Conservation (phyloP, 2,797 vertebrate genomes). For the Lophotriccus pileatus region DNA sequence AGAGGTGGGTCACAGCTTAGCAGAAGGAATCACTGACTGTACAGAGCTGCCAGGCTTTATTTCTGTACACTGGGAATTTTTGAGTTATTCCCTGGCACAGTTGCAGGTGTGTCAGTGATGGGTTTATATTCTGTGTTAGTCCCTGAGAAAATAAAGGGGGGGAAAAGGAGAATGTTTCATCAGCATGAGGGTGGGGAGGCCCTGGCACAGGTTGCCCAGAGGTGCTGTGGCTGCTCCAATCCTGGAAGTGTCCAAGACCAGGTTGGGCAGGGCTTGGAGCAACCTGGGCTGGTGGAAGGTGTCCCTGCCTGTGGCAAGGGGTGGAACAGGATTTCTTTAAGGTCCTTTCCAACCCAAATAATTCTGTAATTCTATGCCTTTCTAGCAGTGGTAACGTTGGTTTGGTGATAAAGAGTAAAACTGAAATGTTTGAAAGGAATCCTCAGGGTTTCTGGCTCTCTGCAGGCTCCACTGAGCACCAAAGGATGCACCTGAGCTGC, state of each 20-base stretch:
- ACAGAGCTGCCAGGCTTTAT: not conserved
- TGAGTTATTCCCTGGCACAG: not conserved
- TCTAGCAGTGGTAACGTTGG: not conserved
- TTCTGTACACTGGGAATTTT: not conserved
- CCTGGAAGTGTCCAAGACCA: not conserved
- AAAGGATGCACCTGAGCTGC: not conserved
- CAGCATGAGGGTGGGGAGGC: not conserved
- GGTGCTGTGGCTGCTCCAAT: not conserved
- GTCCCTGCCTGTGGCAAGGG: not conserved
- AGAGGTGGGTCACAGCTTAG: not conserved
- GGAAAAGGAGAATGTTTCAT: not conserved
- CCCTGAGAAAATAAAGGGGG: not conserved
- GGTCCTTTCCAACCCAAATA: not conserved
- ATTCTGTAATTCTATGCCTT: not conserved
- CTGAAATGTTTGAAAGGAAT: not conserved
- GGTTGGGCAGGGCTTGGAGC: fast-evolving
- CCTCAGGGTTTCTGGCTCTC: not conserved
- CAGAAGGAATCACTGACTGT: not conserved
- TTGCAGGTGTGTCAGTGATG: not conserved
- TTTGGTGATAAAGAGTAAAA: not conserved
- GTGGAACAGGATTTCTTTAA: not conserved
- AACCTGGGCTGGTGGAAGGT: fast-evolving
- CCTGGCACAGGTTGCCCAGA: not conserved
- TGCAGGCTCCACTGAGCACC: not conserved
- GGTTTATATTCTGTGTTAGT: not conserved